Evolutionary conservation across 1,140 invertebrate genomes (phyloP).

Genomic region (Brachionus rubens): DNA sequence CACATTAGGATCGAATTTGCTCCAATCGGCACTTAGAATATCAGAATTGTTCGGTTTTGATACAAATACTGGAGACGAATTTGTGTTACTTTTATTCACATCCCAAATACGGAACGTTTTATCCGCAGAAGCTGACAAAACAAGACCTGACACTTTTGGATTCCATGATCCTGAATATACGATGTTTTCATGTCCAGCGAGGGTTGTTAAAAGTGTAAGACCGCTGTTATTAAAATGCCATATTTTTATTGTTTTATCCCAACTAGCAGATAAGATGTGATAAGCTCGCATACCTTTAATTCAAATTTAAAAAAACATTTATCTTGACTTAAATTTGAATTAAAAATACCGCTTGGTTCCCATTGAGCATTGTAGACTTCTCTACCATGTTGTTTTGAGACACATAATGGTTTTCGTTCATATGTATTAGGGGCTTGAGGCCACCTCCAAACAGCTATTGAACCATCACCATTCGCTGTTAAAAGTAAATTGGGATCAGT

Average conservation of each 20-base stretch:
- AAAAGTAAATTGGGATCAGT: background rate
- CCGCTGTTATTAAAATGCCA: constrained; percentile 26
- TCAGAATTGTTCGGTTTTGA: background rate
- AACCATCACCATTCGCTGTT: constrained; percentile 40
- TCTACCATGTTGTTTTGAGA: constrained; percentile 18
- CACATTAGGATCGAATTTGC: background rate
- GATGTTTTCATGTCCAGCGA: constrained; percentile 1
- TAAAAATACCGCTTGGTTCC: constrained; percentile 28
- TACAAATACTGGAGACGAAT: constrained; percentile 2
- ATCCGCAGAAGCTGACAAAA: constrained; percentile 28
- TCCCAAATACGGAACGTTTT: constrained; percentile 34
- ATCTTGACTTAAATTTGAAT: background rate
- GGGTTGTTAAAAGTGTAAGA: background rate
- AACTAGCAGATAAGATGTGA: constrained; percentile 35
- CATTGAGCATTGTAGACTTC: constrained; percentile 22
- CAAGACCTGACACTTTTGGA: constrained; percentile 11
- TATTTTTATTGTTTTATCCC: constrained; percentile 46
- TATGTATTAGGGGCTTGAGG: background rate
- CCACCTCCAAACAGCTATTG: constrained; percentile 42
- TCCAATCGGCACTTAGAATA: constrained; percentile 24
- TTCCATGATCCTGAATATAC: constrained; percentile 23
- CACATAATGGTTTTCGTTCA: background rate
- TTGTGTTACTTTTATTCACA: background rate
- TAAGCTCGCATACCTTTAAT: constrained; percentile 10
- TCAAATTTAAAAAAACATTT: background rate